Evolutionary conservation across 1,140 invertebrate genomes (phyloP).

Genomic region (Berghia stephanieae): DNA sequence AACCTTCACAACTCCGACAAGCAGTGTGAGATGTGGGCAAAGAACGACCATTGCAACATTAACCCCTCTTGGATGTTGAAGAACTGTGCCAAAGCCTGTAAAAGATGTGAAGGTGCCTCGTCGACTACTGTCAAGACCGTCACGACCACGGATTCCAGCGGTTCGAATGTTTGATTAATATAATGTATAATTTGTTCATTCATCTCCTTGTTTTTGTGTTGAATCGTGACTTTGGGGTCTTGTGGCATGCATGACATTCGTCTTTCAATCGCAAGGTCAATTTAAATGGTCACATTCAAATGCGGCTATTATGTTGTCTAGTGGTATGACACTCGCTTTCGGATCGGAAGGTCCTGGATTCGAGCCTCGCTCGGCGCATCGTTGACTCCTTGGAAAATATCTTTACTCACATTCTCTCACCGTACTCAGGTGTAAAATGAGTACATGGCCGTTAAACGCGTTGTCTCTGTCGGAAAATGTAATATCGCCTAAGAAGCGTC

Average conservation of each 20-base stretch:
- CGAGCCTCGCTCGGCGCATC: no score
- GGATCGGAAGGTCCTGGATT: no score
- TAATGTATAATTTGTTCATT: neutral
- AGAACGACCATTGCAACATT: conserved; percentile 48
- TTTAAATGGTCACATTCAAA: neutral
- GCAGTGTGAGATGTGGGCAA: conserved; percentile 50
- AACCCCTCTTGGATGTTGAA: conserved; percentile 53
- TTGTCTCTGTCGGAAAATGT: no score
- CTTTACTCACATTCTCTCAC: no score
- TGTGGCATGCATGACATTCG: no score
- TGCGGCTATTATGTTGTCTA: neutral
- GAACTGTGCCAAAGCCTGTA: conserved; percentile 51
- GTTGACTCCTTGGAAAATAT: no score
- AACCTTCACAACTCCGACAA: conserved; percentile 36
- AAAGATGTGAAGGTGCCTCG: neutral
- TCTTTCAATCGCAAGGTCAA: neutral
- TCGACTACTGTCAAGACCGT: neutral
- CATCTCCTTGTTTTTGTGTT: neutral
- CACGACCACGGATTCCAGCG: neutral
- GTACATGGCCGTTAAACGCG: no score
- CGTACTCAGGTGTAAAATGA: no score
- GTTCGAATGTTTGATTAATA: no score
- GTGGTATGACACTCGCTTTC: no score
- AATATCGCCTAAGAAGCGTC: no score
- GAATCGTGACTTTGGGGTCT: neutral